phyloP scores from a whole-genome alignment of 2,797 vertebrate genomes.

The Bradypodion pumilum region DNA sequence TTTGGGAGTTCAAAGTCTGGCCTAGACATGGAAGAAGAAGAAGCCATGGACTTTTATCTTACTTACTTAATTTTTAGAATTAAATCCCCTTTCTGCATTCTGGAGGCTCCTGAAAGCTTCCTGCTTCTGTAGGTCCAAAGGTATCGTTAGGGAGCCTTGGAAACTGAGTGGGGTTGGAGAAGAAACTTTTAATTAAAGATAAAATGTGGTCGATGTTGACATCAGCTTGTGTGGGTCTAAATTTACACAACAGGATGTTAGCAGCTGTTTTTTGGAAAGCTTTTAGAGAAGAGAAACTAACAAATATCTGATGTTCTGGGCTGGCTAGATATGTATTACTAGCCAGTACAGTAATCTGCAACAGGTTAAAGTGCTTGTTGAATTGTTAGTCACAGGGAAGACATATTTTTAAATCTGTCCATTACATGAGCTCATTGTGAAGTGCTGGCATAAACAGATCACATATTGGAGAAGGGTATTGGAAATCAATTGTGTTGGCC shows the following conservation, averaged over 20 bases:
- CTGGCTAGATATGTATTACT: not conserved
- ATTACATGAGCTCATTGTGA: not conserved
- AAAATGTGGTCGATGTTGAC: too few species aligned
- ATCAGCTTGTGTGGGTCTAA: too few species aligned
- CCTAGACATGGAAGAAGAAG: too few species aligned
- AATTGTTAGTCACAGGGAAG: not conserved
- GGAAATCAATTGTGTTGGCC: not conserved
- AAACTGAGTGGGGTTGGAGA: too few species aligned
- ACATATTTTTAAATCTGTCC: not conserved
- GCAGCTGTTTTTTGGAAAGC: not conserved
- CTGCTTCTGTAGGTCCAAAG: not conserved
- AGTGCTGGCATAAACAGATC: constrained; percentile 1
- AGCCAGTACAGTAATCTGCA: not conserved
- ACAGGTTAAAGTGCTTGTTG: not conserved
- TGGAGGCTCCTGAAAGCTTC: not conserved
- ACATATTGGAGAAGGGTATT: not conserved
- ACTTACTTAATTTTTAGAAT: too few species aligned
- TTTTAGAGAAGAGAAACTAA: not conserved
- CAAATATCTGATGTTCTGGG: too few species aligned
- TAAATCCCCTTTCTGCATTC: too few species aligned
- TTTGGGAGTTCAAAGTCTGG: too few species aligned
- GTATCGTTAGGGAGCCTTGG: too few species aligned
- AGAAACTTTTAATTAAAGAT: too few species aligned
- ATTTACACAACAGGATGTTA: not conserved
- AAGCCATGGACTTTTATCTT: too few species aligned